Percentiles rank a stretch among this genome's conserved stretches.
Evolutionary conservation across 1,140 invertebrate species (phyloP).

Genomic region (Battus philenor): DNA sequence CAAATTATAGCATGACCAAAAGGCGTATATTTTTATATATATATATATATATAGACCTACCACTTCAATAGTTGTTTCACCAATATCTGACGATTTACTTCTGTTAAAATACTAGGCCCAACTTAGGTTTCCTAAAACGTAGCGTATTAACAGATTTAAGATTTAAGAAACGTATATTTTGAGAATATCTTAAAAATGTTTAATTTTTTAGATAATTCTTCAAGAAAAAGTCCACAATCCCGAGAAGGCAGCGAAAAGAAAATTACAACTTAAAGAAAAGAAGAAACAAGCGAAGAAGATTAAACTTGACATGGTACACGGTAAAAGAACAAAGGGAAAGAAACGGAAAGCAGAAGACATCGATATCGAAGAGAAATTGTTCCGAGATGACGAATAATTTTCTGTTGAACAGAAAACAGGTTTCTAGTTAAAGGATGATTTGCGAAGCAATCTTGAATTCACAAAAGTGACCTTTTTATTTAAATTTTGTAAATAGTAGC

Average conservation of each 20-base stretch:
- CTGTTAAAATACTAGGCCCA: no score
- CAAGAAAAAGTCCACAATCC: conserved; percentile 85
- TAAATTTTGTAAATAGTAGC: no score
- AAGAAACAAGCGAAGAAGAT: conserved; percentile 86
- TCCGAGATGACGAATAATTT: conserved; percentile 36
- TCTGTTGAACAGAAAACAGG: background rate
- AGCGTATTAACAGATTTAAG: no score
- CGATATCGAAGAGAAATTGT: conserved; percentile 38
- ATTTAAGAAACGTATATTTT: no score
- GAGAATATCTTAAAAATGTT: conserved; percentile 21
- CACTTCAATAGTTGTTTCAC: no score
- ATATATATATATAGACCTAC: no score
- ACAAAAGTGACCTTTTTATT: background rate
- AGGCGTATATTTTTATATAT: no score
- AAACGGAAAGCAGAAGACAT: conserved; percentile 65
- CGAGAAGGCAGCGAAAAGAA: conserved; percentile 85
- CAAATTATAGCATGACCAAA: no score
- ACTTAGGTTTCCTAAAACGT: no score
- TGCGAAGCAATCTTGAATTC: no score
- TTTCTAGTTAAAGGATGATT: no score
- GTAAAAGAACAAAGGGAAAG: conserved; percentile 52
- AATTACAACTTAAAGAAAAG: conserved; percentile 84
- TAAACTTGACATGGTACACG: conserved; percentile 76
- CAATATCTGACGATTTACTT: no score
- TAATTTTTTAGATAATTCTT: conserved; percentile 45